A percentile compares a stretch with the other conserved stretches of the same genome.
Conservation (phyloP, 2,113 vertebrate genomes). For the Sinocyclocheilus anophthalmus region DNA sequence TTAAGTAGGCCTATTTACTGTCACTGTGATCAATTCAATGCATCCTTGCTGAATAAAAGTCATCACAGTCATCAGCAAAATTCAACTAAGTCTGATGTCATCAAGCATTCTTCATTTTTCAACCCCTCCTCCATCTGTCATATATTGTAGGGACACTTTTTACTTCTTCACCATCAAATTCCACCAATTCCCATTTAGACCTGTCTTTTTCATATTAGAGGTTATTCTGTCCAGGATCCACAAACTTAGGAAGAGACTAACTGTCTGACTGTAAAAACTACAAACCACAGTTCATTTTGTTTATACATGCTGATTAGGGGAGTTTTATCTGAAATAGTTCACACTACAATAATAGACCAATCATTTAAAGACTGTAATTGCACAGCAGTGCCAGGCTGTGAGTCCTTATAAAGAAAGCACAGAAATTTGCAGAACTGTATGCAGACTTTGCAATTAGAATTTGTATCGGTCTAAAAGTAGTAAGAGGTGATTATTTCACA, state of each 20-base stretch:
- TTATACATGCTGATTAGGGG: not conserved
- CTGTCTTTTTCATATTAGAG: no score
- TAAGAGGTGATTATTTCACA: not conserved
- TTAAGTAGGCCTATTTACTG: no score
- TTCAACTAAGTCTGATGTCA: not conserved
- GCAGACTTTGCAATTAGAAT: not conserved
- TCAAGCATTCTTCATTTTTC: not conserved
- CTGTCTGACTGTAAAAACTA: no score
- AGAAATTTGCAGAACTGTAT: not conserved
- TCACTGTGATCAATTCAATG: no score
- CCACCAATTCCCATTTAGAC: no score
- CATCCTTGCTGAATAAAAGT: no score
- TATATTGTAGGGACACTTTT: not conserved
- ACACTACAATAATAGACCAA: not conserved
- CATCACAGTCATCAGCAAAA: not conserved
- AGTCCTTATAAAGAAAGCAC: not conserved
- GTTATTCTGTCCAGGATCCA: not conserved
- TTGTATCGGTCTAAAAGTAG: not conserved
- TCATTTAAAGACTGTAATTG: constrained; percentile 2
- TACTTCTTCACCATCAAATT: no score
- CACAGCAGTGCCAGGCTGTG: not conserved
- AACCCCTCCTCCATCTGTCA: not conserved
- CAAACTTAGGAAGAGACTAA: not conserved
- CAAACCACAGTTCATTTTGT: not conserved
- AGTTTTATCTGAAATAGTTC: not conserved